These are phyloP conservation scores for Calidris pygmaea DNA, from an alignment of 2,113 vertebrate species.

Conservation along the genomic window DNA sequence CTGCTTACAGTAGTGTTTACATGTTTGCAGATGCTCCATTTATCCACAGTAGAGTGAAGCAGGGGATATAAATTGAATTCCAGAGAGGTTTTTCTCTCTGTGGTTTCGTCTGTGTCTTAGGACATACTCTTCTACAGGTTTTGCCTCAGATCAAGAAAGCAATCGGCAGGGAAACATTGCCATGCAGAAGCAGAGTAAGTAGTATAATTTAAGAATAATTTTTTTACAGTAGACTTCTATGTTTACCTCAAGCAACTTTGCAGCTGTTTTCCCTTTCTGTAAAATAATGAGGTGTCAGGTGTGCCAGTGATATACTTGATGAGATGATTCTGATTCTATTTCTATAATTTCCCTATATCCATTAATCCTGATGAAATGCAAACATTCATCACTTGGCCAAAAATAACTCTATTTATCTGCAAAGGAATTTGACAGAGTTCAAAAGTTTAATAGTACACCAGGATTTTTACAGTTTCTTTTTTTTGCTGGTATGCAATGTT, in stretches of 20 bases:
- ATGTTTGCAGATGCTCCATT: not conserved
- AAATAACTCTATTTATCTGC: constrained; percentile 36
- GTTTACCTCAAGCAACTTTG: not conserved
- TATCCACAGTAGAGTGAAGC: not conserved
- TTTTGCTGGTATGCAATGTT: not conserved
- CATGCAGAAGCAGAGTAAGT: not conserved
- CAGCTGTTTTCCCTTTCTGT: not conserved
- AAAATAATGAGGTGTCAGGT: constrained; percentile 28
- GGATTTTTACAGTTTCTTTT: not conserved
- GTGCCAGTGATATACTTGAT: not conserved
- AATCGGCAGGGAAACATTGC: not conserved
- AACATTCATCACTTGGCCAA: not conserved
- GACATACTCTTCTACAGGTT: not conserved
- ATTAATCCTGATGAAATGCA: constrained; percentile 16
- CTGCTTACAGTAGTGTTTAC: not conserved
- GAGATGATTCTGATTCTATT: constrained; percentile 16
- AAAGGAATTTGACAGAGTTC: constrained; percentile 21
- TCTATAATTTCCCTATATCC: not conserved
- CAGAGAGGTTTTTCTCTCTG: not conserved
- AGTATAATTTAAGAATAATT: not conserved
- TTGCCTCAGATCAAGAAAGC: not conserved
- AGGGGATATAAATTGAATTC: not conserved
- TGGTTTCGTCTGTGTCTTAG: not conserved
- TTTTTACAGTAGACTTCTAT: not conserved
- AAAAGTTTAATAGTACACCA: not conserved